Evolutionary conservation across 2,888 invertebrate species (phyloP), one percentile per base, ranked within the genome.

Genomic region (Fragum sueziense): DNA sequence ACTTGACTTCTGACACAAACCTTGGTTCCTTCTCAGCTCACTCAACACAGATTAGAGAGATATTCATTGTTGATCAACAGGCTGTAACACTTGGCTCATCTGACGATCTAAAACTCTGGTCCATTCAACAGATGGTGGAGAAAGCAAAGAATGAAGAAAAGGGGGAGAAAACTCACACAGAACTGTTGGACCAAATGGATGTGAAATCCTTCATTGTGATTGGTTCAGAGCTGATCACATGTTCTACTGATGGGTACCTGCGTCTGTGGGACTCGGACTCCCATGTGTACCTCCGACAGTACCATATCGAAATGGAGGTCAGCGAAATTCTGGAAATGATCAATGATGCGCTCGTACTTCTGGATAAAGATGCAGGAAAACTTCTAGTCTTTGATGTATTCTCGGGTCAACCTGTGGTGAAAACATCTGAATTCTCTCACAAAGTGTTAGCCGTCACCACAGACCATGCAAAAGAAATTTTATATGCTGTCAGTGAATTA

Each of bases 61-160:
- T 86, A 11, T 0, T 54, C 0, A 62, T 84, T 17, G 52, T 80
- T 14, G 86, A 86, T 22, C 72, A 85, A 27, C 76, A 82, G 11
- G 33, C 82, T 22, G 54, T 85, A 14, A 85, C 88, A 3, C 67
- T 84, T 22, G 80, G 82, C 22, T 74, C 71, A 65, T 77, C 81
- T 54, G 41, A 71, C n/a, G 80, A 77, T 52, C 70, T 83, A 41
- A 85, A 82, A 52, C 70, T 82, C 2, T 89, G 89, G 89, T 80
- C 84, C 3, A 11, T 87, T 14, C 51, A 77, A 11, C 72, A 74
- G 7, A 54, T 87, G n/a, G 29, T 79, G 9, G 72, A 82, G 22
- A 78, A 78, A 65, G 31, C 69, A 27, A 70, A 69, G 14, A 41
- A 59, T 20, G 27, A 75, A n/a, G 17, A 51, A 0, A 57, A 59